These are phyloP conservation scores for Labeo rohita DNA, from an alignment of 2,113 vertebrate species.

Conservation along the genomic window DNA sequence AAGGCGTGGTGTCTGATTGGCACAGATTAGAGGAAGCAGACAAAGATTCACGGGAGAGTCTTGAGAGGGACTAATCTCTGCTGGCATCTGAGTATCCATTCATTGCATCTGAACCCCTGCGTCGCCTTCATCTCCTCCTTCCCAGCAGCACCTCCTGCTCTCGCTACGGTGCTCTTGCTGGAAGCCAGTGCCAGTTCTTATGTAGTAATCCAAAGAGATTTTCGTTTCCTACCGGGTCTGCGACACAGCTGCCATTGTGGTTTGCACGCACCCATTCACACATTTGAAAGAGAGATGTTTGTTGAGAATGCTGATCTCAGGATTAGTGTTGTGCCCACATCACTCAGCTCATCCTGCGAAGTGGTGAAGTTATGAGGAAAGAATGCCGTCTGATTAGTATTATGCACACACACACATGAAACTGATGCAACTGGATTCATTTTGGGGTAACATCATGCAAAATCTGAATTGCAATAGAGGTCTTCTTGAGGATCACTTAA, in stretches of 20 bases:
- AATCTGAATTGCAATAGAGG: not conserved
- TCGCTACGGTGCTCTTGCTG: slow-evolving; percentile 61
- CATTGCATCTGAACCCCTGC: slow-evolving; percentile 22
- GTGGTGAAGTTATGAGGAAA: not conserved
- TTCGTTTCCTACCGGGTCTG: slow-evolving; percentile 48
- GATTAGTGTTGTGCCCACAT: slow-evolving; percentile 17
- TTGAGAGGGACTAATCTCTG: slow-evolving; percentile 17
- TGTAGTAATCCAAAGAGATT: slow-evolving; percentile 57
- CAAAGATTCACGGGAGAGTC: not conserved
- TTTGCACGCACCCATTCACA: not conserved
- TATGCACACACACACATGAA: not conserved
- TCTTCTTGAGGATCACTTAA: not conserved
- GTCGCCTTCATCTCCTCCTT: slow-evolving; percentile 4
- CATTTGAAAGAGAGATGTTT: slow-evolving; percentile 9
- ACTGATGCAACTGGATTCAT: not conserved
- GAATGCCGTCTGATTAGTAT: not conserved
- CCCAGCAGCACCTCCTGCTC: slow-evolving; percentile 53
- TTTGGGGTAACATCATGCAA: not conserved
- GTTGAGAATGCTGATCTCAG: slow-evolving; percentile 5
- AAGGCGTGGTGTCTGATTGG: slow-evolving; percentile 15
- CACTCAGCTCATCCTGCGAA: not conserved
- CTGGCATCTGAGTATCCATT: slow-evolving; percentile 31
- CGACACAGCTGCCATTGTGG: slow-evolving; percentile 32
- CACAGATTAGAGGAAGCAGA: slow-evolving; percentile 31
- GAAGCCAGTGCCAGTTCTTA: slow-evolving; percentile 47